Conservation (phyloP, 2,113 vertebrate species). For the Phrynocephalus versicolor region DNA sequence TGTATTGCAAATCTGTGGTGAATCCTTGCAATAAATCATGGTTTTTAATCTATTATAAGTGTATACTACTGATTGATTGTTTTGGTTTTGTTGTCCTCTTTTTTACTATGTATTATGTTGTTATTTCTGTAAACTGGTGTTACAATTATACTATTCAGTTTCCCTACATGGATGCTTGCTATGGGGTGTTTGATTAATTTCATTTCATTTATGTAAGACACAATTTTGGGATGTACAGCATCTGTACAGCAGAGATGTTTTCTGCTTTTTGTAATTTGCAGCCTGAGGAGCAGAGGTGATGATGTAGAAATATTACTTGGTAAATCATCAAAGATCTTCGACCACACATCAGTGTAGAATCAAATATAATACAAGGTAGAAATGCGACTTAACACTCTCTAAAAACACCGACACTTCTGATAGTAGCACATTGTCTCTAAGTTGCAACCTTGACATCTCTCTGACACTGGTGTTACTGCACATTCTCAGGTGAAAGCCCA, state of each 20-base stretch:
- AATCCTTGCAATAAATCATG: background rate
- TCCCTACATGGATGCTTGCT: background rate
- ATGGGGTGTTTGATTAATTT: too few species aligned
- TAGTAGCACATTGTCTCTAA: slow-evolving; percentile 52
- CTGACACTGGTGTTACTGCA: slow-evolving; percentile 46
- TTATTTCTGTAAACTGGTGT: background rate
- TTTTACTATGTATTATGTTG: background rate
- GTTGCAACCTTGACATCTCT: slow-evolving; percentile 54
- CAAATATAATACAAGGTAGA: background rate
- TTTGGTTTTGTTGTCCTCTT: background rate
- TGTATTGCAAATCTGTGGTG: background rate
- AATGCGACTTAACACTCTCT: slow-evolving; percentile 43
- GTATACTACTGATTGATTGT: background rate
- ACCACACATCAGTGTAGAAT: slow-evolving; percentile 35
- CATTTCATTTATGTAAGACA: background rate
- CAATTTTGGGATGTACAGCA: background rate
- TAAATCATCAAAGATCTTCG: slow-evolving; percentile 13
- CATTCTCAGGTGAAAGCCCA: slow-evolving; percentile 48
- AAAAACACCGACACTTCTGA: slow-evolving; percentile 43
- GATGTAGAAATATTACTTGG: slow-evolving; percentile 1
- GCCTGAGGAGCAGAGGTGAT: background rate
- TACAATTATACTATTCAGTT: background rate
- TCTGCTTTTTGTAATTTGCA: background rate
- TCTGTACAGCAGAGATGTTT: background rate
- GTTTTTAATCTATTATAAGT: background rate